A percentile compares a stretch with the other conserved stretches of the same genome.
These are phyloP conservation scores for Psittacula cyanocephala DNA, from an alignment of 2,113 vertebrate genomes.

Conservation along the genomic window DNA sequence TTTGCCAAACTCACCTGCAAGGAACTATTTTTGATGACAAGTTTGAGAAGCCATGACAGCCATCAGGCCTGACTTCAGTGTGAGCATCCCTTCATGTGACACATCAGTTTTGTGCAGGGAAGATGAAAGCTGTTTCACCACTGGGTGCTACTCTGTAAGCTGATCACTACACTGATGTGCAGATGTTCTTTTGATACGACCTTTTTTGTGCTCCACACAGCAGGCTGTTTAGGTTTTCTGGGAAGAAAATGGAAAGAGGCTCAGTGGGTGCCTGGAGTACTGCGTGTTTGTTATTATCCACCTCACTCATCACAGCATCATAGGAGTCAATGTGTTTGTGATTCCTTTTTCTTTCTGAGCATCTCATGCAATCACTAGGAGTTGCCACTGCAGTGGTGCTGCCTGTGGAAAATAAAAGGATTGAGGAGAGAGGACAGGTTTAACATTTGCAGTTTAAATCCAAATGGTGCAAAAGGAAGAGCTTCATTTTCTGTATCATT, in stretches of 20 bases:
- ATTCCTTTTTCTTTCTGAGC: background rate
- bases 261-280: background rate
- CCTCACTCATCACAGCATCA: background rate
- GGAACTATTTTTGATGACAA: background rate
- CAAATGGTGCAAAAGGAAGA: background rate
- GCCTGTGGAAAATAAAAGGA: background rate
- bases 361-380: background rate
- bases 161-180: background rate
- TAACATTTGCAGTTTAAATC: background rate
- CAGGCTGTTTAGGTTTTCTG: background rate
- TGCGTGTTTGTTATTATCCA: background rate
- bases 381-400: background rate
- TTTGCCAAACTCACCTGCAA: background rate
- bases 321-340: background rate
- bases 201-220: background rate
- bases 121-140: background rate
- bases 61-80: background rate
- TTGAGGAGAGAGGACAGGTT: background rate
- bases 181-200: background rate
- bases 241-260: conserved; percentile 19
- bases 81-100: background rate
- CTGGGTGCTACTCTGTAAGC: background rate
- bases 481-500: background rate
- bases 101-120: background rate
- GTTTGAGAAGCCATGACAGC: background rate